Percentiles rank a stretch among this genome's conserved stretches.
Conservation (phyloP, 2,797 vertebrate genomes). For the Phrynocephalus forsythii region DNA sequence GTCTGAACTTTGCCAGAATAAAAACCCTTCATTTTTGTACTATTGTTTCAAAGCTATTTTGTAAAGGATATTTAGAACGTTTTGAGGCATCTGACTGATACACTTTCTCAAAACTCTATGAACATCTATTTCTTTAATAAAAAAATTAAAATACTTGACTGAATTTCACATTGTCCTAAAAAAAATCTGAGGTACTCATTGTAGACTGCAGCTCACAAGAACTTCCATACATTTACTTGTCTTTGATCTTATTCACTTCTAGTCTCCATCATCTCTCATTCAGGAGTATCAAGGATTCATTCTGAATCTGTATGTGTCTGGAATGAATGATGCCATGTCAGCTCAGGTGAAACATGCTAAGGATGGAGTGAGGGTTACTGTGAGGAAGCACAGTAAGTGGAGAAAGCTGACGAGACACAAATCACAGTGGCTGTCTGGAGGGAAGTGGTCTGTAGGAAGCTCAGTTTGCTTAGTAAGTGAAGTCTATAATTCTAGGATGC, state of each 20-base stretch:
- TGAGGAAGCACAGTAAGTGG: neutral
- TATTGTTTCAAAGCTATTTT: constrained; percentile 6
- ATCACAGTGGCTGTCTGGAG: neutral
- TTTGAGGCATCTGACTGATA: neutral
- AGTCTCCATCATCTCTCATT: neutral
- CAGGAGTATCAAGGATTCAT: neutral
- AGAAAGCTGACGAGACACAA: constrained; percentile 10
- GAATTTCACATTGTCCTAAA: neutral
- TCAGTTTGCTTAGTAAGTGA: neutral
- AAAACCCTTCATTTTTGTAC: neutral
- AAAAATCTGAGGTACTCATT: neutral
- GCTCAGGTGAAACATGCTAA: constrained; percentile 4
- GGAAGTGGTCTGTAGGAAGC: constrained; percentile 21
- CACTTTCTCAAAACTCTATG: neutral
- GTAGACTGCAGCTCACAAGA: neutral
- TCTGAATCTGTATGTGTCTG: constrained; percentile 1
- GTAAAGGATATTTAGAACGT: neutral
- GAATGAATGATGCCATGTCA: neutral
- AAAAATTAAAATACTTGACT: neutral
- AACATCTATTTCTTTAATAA: neutral
- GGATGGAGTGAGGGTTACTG: neutral
- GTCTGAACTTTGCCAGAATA: neutral
- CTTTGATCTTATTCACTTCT: neutral
- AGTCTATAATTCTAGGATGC: constrained; percentile 1
- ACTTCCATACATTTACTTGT: neutral